Percentiles rank a stretch among this genome's conserved stretches.
Evolutionary conservation across 2,113 vertebrate species (phyloP).

Genomic region (Aegotheles bennettii): DNA sequence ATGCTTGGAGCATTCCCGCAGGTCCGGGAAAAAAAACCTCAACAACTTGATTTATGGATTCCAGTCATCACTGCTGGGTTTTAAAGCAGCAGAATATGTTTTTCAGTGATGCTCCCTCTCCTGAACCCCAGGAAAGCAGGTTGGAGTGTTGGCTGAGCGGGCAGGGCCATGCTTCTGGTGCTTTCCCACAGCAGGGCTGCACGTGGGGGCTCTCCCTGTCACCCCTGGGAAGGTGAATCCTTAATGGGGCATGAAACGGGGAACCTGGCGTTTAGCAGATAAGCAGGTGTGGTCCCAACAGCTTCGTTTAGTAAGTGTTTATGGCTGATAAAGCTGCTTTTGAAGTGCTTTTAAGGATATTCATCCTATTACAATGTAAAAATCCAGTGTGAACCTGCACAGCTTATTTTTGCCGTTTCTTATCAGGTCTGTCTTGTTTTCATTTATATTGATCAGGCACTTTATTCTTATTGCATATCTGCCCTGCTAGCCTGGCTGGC

Average conservation of each 20-base stretch:
- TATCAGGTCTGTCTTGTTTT: neutral
- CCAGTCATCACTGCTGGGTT: neutral
- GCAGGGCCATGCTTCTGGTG: neutral
- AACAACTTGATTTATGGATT: slow-evolving; percentile 23
- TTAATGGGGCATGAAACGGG: neutral
- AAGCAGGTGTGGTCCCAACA: neutral
- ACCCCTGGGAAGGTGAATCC: neutral
- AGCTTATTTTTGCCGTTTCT: neutral
- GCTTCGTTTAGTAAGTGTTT: neutral
- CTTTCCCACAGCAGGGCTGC: neutral
- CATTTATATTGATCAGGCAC: neutral
- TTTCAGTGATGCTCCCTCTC: neutral
- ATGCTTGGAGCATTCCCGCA: slow-evolving; percentile 51
- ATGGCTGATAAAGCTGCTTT: neutral
- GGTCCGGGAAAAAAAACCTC: neutral
- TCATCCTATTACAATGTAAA: neutral
- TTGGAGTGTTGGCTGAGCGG: neutral
- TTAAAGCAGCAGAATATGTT: neutral
- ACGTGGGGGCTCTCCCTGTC: accelerated
- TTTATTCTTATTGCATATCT: neutral
- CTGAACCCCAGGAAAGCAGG: neutral
- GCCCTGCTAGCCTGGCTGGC: neutral
- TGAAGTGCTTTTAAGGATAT: neutral
- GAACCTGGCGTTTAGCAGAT: neutral
- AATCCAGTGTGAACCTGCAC: neutral